These are phyloP conservation scores for Echinarachnius parma DNA, from an alignment of 53 echinoderm and acorn worm genomes.

Conservation along the genomic window DNA sequence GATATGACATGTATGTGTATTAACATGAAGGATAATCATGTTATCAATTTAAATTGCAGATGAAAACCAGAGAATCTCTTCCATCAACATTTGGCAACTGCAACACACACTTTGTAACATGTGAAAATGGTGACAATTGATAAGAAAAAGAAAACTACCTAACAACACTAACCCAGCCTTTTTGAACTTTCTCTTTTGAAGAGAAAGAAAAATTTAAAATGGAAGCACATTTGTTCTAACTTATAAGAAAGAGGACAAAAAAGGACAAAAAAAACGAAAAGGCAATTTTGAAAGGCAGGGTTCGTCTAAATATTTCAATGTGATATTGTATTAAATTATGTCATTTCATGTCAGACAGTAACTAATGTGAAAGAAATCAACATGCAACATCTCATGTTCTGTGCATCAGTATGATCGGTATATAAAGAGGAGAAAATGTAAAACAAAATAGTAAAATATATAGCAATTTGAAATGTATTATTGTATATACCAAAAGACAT, in stretches of 20 bases:
- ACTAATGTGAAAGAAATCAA: conserved; percentile 3
- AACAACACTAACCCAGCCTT: conserved; percentile 17
- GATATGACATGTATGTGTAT: too few relatives aligned
- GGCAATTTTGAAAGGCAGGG: conserved; percentile 36
- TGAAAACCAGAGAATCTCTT: too few relatives aligned
- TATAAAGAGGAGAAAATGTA: neutral
- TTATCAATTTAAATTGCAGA: too few relatives aligned
- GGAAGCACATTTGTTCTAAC: conserved; percentile 32
- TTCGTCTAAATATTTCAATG: neutral
- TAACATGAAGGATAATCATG: too few relatives aligned
- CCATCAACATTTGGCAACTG: conserved; percentile 27
- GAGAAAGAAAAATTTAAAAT: conserved; percentile 36
- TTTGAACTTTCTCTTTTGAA: conserved; percentile 3
- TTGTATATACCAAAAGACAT: too few relatives aligned
- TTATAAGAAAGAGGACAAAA: conserved; percentile 9
- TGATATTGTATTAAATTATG: neutral
- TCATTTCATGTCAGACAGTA: conserved; percentile 9
- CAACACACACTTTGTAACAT: conserved; percentile 28
- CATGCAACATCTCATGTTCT: neutral
- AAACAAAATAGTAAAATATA: too few relatives aligned
- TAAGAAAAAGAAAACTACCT: neutral
- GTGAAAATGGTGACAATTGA: conserved; percentile 5
- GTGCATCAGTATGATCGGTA: neutral
- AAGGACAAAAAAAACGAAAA: conserved; percentile 1
- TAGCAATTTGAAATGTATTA: too few relatives aligned